Evolutionary conservation across 1,140 invertebrate species (phyloP).

Genomic region (Drosophila punjabiensis): DNA sequence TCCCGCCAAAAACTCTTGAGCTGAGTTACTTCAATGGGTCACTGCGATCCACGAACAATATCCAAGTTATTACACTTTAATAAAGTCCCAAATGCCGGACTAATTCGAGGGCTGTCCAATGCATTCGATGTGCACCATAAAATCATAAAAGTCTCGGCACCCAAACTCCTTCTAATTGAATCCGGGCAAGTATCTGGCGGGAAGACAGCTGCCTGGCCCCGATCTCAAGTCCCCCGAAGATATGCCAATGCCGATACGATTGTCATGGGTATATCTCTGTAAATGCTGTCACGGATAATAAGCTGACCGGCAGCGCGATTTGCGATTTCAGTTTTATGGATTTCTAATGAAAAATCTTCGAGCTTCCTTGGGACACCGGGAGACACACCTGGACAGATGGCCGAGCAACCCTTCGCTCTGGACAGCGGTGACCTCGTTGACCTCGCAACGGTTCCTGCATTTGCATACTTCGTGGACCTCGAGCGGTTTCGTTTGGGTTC

Average conservation of each 20-base stretch:
- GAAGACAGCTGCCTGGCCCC: conserved; percentile 57
- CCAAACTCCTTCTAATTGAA: conserved; percentile 62
- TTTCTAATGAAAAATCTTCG: conserved; percentile 79
- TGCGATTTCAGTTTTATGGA: conserved; percentile 78
- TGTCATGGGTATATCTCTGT: conserved; percentile 45
- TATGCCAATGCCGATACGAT: conserved; percentile 56
- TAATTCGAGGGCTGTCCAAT: conserved; percentile 45
- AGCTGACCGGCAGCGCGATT: conserved; percentile 43
- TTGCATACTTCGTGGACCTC: conserved; percentile 57
- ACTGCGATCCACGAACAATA: neutral
- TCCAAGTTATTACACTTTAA: conserved; percentile 44
- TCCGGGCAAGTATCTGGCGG: conserved; percentile 62
- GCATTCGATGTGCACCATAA: conserved; percentile 72
- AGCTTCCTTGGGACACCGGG: conserved; percentile 43
- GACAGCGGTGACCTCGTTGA: conserved; percentile 72
- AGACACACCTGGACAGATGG: conserved; percentile 70
- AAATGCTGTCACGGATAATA: conserved; percentile 79
- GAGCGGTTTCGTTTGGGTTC: conserved; percentile 28
- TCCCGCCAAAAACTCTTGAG: conserved; percentile 18
- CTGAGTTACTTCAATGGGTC: conserved; percentile 12
- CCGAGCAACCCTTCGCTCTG: conserved; percentile 74
- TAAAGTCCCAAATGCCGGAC: conserved; percentile 48
- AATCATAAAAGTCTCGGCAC: conserved; percentile 33
- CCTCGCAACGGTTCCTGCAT: conserved; percentile 66
- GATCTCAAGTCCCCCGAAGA: conserved; percentile 38